Evolutionary conservation across 1,140 invertebrate genomes (phyloP), one percentile per base, ranked within the genome.

Genomic region (Helicoverpa armigera): DNA sequence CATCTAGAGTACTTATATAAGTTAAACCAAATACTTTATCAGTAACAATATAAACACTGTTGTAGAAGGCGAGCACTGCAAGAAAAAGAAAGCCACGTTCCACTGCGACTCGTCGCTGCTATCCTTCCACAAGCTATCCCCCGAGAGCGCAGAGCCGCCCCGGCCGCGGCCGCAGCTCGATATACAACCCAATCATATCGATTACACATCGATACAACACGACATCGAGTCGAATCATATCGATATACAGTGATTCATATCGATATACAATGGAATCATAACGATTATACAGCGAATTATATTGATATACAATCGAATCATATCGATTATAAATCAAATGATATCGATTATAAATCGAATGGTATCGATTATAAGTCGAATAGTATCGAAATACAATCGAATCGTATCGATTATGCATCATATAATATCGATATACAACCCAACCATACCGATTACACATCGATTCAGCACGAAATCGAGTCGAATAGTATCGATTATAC

Each of bases 71-170:
- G 83, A 88, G 7, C 56, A 83, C 3, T 16, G 51, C 48, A 87
- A 82, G 61, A 83, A 84, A 75, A 87, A 87, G 58, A 85, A 84
- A 13, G 81, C 87, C 0, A 85, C 86, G 0, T 89, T 89, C 67
- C 86, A 86, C 72, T 82, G 81, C 0, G 85, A 87, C 65, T 84
- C 86, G 4, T 86, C 88, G 13, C 85, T 87, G 48, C 74, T 87
- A 0, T 82, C 82, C 56, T 80, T 89, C 63, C 86, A 89, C 82
- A 70, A 86, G 48, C 23, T 85, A 3, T 84, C 80, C 10, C 75
- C 83, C 4, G 56, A 18, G 3, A 70, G 77, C 12, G 60, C 29
- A 11, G 80, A 80, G 2, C 50, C 79, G 9, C 14, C 63, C 12
- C 31, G 10, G 14, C 35, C 31, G 43, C 23, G 23, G 0, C 23